A percentile compares a stretch with the other conserved stretches of the same genome.
Evolutionary conservation across 2,888 invertebrate species (phyloP).

Genomic region (Cantharis rustica): DNA sequence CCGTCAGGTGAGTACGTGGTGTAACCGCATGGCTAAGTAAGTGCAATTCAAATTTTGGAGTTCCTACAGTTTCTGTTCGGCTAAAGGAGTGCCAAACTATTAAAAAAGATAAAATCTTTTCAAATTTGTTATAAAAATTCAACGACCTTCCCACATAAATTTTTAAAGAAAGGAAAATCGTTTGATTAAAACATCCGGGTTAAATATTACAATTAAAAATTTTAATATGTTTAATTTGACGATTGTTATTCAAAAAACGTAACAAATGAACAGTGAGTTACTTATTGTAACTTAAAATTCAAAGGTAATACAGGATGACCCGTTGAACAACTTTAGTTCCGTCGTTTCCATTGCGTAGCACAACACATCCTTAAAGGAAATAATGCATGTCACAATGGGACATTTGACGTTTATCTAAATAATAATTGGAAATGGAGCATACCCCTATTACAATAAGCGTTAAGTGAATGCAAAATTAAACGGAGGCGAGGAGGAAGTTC

Average conservation of each 20-base stretch:
- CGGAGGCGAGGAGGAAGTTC: neutral
- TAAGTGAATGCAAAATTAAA: neutral
- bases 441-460: neutral
- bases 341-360: conserved; percentile 6
- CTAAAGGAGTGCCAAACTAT: neutral
- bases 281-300: neutral
- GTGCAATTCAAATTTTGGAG: too few species aligned
- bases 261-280: neutral
- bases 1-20: neutral
- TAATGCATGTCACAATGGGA: neutral
- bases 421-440: neutral
- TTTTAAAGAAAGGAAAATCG: neutral
- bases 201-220: neutral
- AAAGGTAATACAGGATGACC: conserved; percentile 22
- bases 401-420: neutral
- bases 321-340: conserved; percentile 31
- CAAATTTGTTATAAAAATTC: neutral
- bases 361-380: neutral
- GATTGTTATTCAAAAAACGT: neutral
- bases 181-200: neutral
- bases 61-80: too few species aligned
- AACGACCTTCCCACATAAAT: neutral
- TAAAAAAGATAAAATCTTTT: neutral
- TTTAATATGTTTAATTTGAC: neutral
- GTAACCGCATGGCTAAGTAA: too few species aligned